phyloP scores from a whole-genome alignment of 1,140 invertebrate species.

The Cyrtorhinus lividipennis region DNA sequence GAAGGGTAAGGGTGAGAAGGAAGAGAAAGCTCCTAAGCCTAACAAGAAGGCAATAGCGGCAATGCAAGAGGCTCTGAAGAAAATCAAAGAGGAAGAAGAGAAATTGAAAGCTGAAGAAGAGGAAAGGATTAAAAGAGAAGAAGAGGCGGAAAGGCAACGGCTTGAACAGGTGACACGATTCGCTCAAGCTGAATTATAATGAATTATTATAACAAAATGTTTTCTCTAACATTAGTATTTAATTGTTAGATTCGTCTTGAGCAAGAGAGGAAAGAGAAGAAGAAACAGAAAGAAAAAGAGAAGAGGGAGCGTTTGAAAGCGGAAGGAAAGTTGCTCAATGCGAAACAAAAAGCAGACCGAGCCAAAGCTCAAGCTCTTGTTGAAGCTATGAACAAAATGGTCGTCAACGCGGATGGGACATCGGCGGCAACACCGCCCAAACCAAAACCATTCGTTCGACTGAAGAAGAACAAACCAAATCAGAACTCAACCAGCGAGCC shows the following conservation, averaged over 20 bases:
- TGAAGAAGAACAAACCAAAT: constrained; percentile 32
- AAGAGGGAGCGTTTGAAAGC: constrained; percentile 81
- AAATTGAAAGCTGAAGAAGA: constrained; percentile 59
- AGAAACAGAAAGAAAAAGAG: constrained; percentile 92
- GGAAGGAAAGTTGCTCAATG: constrained; percentile 84
- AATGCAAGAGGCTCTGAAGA: constrained; percentile 77
- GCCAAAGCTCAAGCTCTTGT: constrained; percentile 75
- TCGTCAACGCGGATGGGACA: constrained; percentile 34
- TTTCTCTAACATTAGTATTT: too few species aligned
- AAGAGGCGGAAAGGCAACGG: constrained; percentile 54
- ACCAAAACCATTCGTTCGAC: constrained; percentile 24
- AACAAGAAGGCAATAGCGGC: constrained; percentile 52
- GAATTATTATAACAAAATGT: too few species aligned
- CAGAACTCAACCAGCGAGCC: not conserved
- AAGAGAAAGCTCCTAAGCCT: constrained; percentile 40
- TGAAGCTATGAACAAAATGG: constrained; percentile 73
- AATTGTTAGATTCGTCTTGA: constrained; percentile 47
- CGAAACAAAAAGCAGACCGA: constrained; percentile 81
- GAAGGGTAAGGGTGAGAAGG: constrained; percentile 36
- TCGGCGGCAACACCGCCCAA: constrained; percentile 8
- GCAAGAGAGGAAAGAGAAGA: constrained; percentile 74
- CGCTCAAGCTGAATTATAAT: too few species aligned
- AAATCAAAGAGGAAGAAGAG: constrained; percentile 84
- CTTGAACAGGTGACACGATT: constrained; percentile 49
- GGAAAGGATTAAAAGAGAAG: constrained; percentile 55